Percentiles rank a stretch among this genome's conserved stretches.
Conservation (phyloP, 2,888 invertebrate genomes). For the Orthonychiurus folsomi region DNA sequence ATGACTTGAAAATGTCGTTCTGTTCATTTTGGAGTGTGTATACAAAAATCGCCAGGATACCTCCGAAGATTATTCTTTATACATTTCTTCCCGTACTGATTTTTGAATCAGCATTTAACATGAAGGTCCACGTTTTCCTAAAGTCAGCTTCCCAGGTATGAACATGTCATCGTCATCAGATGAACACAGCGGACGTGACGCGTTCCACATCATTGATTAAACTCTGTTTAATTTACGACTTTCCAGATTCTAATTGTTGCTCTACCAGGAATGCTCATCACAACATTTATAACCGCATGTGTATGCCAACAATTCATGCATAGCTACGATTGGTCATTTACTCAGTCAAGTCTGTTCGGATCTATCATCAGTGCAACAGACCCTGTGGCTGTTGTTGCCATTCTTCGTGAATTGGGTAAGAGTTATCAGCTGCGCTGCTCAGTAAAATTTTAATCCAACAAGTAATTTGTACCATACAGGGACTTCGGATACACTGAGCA, state of each 20-base stretch:
- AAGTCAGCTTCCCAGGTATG: slow-evolving; percentile 26
- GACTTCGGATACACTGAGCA: slow-evolving; percentile 14
- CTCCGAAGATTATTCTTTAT: slow-evolving; percentile 36
- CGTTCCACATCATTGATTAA: too few species aligned
- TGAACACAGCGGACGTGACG: too few species aligned
- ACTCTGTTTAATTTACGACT: too few species aligned
- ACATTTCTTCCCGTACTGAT: slow-evolving; percentile 36
- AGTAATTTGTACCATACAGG: not conserved
- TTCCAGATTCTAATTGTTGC: slow-evolving; percentile 9
- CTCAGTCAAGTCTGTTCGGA: slow-evolving; percentile 44
- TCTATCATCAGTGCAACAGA: slow-evolving; percentile 48
- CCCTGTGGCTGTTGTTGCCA: slow-evolving; percentile 47
- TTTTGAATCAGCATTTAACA: slow-evolving; percentile 37
- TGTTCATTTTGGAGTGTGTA: slow-evolving; percentile 24
- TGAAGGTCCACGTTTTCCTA: slow-evolving; percentile 39
- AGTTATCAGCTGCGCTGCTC: not conserved
- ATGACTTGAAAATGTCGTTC: not conserved
- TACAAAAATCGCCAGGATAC: slow-evolving; percentile 38
- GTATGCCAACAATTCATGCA: slow-evolving; percentile 32
- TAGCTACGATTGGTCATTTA: slow-evolving; percentile 42
- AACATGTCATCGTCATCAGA: too few species aligned
- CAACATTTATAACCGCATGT: slow-evolving; percentile 29
- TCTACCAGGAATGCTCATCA: slow-evolving; percentile 30
- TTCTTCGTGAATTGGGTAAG: slow-evolving; percentile 45
- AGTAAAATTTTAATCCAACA: not conserved